Evolutionary conservation across 2,888 invertebrate genomes (phyloP), one percentile per base, ranked within the genome.

Genomic region (Luperina nickerlii): DNA sequence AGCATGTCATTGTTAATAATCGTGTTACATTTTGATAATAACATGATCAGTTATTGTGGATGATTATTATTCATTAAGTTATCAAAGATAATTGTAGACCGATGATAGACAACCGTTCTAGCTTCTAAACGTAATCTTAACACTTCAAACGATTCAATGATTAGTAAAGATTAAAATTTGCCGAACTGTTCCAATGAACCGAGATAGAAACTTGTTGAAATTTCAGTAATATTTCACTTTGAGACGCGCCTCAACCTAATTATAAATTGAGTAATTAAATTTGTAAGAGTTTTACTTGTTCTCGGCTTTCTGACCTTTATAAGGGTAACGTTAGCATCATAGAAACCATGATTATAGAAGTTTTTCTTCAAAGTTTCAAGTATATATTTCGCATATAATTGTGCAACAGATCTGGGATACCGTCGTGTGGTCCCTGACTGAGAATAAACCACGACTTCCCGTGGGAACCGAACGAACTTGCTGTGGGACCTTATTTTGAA

Each of bases 181-280:
- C 69, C 75, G 54, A 79, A 83, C 78, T 75, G 67, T 74, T 84
- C 68, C 74, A 84, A 76, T n/a, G 68, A 73, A 83, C 70, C 77
- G 73, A 83, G 82, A 88, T 77, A 82, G 66, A 84, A 83, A 85
- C 81, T 88, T 88, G 69, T 78, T 78, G 57, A 81, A 88, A 82
- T 86, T 84, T 84, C 68, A 81, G 81, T 78, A 88, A 86, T 81
- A 86, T 86, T 88, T 81, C 66, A 84, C 78, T 88, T 83, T 77
- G 78, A 78, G 79, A 87, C 69, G 76, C 79, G 84, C 67, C 70
- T 83, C 71, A 79, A 77, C 79, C 85, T 84, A 80, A 83, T 88
- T 88, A 80, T 81, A 81, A 88, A 86, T 86, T 79, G 78, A 74
- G 77, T 60, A 67, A 84, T 88, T 86, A 84, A 81, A 79, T 83